Percentiles rank a stretch among this genome's conserved stretches.
phyloP scores from a whole-genome alignment of 1,140 invertebrate genomes.

The Plectus sambesii region DNA sequence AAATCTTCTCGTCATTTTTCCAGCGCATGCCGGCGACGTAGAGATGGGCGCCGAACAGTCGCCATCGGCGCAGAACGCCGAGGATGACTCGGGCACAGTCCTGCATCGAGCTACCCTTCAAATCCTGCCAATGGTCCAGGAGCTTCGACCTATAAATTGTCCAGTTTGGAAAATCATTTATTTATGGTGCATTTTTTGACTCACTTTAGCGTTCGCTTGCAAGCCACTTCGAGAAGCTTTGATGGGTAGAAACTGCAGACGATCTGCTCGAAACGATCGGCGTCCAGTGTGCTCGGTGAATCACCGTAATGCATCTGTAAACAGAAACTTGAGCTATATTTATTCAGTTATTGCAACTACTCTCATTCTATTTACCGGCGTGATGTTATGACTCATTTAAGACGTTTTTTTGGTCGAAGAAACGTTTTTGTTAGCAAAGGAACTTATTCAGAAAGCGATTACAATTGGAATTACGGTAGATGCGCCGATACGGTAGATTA shows the following conservation, averaged over 20 bases:
- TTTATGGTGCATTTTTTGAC: too few relatives aligned
- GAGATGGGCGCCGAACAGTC: slow-evolving; percentile 30
- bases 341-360: too few relatives aligned
- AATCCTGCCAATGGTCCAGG: slow-evolving; percentile 22
- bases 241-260: slow-evolving; percentile 28
- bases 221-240: slow-evolving; percentile 32
- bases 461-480: too few relatives aligned
- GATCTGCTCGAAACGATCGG: slow-evolving; percentile 20
- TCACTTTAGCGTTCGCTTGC: slow-evolving; percentile 10
- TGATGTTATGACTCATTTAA: too few relatives aligned
- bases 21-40: slow-evolving; percentile 26
- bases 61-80: slow-evolving; percentile 31
- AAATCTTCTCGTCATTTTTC: slow-evolving; percentile 21
- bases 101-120: slow-evolving; percentile 23
- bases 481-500: too few relatives aligned
- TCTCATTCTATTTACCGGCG: slow-evolving; percentile 1
- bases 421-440: too few relatives aligned
- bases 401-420: too few relatives aligned
- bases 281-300: not conserved
- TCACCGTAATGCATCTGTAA: slow-evolving; percentile 32
- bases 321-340: too few relatives aligned
- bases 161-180: too few relatives aligned
- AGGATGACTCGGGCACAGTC: slow-evolving; percentile 33
- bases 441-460: too few relatives aligned
- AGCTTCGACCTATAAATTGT: slow-evolving; percentile 11